Conservation (phyloP, 1,140 invertebrate genomes). For the Drosophila tristis region DNA sequence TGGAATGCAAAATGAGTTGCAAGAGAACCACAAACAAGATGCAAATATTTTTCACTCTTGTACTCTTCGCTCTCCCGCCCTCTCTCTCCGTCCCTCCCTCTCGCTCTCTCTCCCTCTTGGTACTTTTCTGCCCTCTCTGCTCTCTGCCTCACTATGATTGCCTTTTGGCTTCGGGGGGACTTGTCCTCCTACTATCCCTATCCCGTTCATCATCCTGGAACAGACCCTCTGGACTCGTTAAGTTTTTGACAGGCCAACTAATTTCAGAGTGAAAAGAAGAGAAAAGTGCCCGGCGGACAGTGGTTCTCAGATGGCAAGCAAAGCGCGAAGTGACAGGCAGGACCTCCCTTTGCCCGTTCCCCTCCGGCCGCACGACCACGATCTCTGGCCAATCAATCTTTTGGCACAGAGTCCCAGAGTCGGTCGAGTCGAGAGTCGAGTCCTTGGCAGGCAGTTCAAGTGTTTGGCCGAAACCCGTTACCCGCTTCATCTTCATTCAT, state of each 20-base stretch:
- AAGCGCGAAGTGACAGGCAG: constrained; percentile 45
- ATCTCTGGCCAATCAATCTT: constrained; percentile 59
- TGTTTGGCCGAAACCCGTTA: constrained; percentile 32
- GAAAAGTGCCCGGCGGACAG: constrained; percentile 19
- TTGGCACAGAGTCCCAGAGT: constrained; percentile 2
- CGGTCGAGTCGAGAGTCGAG: neutral
- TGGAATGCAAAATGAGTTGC: constrained; percentile 5
- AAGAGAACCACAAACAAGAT: constrained; percentile 6
- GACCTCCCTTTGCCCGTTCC: neutral
- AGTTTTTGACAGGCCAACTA: constrained; percentile 50
- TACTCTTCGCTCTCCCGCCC: neutral
- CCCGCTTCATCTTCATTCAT: constrained; percentile 77
- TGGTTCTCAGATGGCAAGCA: constrained; percentile 1
- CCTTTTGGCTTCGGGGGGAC: neutral
- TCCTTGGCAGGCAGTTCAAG: constrained; percentile 53
- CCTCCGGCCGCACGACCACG: constrained; percentile 13
- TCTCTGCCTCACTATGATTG: constrained; percentile 32
- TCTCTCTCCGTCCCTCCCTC: no score
- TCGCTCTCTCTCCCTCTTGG: neutral
- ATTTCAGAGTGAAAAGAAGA: constrained; percentile 40
- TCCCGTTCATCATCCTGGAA: constrained; percentile 5
- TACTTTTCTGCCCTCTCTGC: neutral
- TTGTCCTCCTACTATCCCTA: constrained; percentile 2
- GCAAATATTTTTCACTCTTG: constrained; percentile 13
- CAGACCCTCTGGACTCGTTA: constrained; percentile 28